Base-by-base conservation (phyloP, 2,113 vertebrate genomes). In the Ellobius talpinus region DNA sequence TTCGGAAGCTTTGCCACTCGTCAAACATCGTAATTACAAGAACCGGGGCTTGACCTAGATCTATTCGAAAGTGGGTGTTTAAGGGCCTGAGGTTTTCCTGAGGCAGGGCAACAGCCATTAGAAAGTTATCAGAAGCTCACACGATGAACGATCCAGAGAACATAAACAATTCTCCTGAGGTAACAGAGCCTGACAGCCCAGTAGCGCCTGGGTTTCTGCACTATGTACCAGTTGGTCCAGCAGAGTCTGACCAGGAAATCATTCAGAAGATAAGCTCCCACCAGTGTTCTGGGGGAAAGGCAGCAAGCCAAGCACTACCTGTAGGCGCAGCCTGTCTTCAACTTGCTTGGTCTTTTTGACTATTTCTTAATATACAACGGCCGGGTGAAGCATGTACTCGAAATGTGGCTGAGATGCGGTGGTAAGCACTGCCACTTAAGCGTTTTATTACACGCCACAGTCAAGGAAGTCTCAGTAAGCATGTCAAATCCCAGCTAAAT, bases 71-170 rank as follows among this genome's bases (percentile, higher is more conserved):
- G 73, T 47, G 36, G 8, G 31, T 42, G n/a, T 26, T 74, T 17
- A 93, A 8, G n/a, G 45, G 76, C n/a, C 50, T 91, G 72, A 26
- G 17, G 55, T 24, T 79, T 95, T 81, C 33, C 36, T 72, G 45
- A 90, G 23, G 33, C 45, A 66, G 93, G 6, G 78, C 78, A 95
- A 86, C 29, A 76, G 89, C 81, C 76, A 50, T 78, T 10, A 76
- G 70, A 77, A 88, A 93, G 87, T 31, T 52, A 84, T 84, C 50
- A 42, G 39, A 50, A 78, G 45, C 55, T 77, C 29, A 36, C n/a
- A 78, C 66, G 70, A 95, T 1, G 65, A 76, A 68, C 50, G 58
- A 89, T 87, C 58, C 74, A 70, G 79, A 95, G 14, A 84, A 73
- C 66, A 93, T 7, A 92, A 72, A 1, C 29, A 45, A 70, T 12